Conservation (phyloP, 1,140 invertebrate genomes). For the Brachionus asplanchnoidis region DNA sequence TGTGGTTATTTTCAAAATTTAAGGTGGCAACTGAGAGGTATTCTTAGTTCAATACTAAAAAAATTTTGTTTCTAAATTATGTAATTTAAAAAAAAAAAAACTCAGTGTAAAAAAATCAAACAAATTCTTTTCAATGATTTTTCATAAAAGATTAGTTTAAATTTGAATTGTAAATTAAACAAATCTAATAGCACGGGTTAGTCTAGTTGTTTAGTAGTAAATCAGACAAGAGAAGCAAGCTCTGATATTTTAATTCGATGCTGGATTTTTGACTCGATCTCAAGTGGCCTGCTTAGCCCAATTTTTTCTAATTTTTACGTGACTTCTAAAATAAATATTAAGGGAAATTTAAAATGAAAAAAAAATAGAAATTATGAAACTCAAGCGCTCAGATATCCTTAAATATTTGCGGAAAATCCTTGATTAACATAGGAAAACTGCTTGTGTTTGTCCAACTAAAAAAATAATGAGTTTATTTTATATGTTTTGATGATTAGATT, state of each 20-base stretch:
- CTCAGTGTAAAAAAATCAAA: background rate
- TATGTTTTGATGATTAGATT: background rate
- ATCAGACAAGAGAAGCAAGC: constrained; percentile 20
- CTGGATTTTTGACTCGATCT: background rate
- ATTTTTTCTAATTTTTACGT: constrained; percentile 13
- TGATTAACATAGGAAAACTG: background rate
- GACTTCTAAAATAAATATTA: background rate
- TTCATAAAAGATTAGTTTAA: background rate
- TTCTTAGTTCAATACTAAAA: background rate
- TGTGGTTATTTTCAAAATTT: background rate
- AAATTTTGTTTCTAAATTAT: background rate
- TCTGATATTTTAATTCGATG: background rate
- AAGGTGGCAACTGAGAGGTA: background rate
- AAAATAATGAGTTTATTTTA: constrained; percentile 1
- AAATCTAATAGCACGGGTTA: background rate
- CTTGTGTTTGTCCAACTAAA: constrained; percentile 1
- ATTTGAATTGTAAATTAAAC: background rate
- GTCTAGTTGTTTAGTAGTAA: background rate
- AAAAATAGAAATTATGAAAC: background rate
- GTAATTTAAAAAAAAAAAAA: background rate
- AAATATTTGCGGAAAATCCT: background rate
- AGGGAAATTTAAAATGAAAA: background rate
- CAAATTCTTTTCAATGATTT: background rate
- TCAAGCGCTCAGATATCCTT: background rate
- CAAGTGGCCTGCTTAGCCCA: constrained; percentile 29